Conservation (phyloP, 2,797 vertebrate genomes). For the Trematomus bernacchii region DNA sequence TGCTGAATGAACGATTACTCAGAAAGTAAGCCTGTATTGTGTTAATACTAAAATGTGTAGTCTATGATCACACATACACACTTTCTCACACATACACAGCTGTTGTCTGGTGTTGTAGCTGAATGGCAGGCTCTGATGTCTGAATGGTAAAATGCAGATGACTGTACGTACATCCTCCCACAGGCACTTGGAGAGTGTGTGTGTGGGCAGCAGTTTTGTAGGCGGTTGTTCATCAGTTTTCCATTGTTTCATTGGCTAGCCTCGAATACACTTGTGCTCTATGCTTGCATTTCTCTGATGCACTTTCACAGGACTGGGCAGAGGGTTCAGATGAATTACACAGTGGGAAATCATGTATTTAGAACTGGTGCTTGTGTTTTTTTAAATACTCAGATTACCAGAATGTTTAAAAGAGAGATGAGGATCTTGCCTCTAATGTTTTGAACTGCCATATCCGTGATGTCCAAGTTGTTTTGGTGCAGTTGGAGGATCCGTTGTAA, state of each 20-base stretch:
- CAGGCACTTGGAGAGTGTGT: slow-evolving; percentile 37
- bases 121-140: slow-evolving; percentile 42
- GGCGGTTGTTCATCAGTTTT: slow-evolving; percentile 65
- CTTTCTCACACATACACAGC: slow-evolving; percentile 21
- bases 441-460: background rate
- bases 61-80: slow-evolving; percentile 15
- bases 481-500: background rate
- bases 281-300: slow-evolving; percentile 47
- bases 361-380: slow-evolving; percentile 13
- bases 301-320: slow-evolving; percentile 22
- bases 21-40: slow-evolving; percentile 12
- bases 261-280: slow-evolving; percentile 31
- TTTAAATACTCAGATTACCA: slow-evolving; percentile 10
- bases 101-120: slow-evolving; percentile 39
- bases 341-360: background rate
- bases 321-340: slow-evolving; percentile 45
- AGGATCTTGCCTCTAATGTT: background rate
- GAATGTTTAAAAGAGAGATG: background rate
- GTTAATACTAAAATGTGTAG: slow-evolving; percentile 8
- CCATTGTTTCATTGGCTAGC: slow-evolving; percentile 57
- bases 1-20: slow-evolving; percentile 6
- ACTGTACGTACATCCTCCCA: slow-evolving; percentile 45
- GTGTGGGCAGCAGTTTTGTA: slow-evolving; percentile 65
- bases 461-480: background rate
- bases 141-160: slow-evolving; percentile 61